Evolutionary conservation across 37 sponge, comb jelly and placozoan genomes (phyloP).

Genomic region (Bolinopsis microptera): DNA sequence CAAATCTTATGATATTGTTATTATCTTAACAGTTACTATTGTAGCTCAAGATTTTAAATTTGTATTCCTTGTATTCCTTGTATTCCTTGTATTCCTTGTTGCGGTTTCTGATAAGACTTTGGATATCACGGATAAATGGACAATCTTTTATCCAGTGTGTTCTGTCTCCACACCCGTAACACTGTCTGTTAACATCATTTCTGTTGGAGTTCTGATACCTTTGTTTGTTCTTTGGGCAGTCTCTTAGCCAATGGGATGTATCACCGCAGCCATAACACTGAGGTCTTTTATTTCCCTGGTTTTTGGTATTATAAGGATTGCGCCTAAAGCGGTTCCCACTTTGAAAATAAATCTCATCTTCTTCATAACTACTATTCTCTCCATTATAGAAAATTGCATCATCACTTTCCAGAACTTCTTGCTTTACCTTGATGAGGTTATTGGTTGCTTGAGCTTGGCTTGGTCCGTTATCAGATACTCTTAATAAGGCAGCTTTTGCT

Average conservation of each 20-base stretch:
- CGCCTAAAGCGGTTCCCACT: no score
- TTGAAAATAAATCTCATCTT: no score
- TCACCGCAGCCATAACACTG: neutral
- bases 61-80: no score
- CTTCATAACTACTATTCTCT: no score
- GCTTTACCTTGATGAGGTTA: neutral
- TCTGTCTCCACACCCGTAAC: neutral
- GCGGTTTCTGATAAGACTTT: no score
- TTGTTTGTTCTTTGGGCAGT: neutral
- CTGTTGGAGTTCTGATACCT: neutral
- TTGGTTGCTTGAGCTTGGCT: neutral
- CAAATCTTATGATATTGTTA: no score
- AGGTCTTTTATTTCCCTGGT: neutral
- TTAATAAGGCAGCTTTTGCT: neutral
- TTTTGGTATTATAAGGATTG: no score
- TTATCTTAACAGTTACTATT: no score
- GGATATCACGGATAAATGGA: neutral
- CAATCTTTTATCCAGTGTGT: neutral
- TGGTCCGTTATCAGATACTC: neutral
- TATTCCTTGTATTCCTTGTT: no score
- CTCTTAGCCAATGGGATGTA: neutral
- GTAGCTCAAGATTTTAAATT: no score
- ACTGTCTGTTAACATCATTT: neutral
- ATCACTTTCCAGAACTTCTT: neutral
- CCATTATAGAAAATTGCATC: no score